Base-by-base conservation (phyloP, 2,888 invertebrate genomes). In the Drosophila kambysellisi region DNA sequence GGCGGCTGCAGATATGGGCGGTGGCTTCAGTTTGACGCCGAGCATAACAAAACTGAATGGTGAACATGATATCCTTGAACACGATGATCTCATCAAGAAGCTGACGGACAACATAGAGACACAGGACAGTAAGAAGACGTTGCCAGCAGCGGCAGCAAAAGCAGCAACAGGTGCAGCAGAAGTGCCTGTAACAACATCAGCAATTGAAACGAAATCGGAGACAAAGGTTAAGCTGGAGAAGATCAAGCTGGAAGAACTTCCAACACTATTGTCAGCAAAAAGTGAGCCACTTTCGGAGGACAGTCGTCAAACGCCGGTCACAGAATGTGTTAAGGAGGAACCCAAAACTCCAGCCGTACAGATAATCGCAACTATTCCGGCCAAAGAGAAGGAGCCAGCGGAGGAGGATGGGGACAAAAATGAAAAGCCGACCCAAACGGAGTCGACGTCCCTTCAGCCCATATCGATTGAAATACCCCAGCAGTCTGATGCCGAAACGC, bases 401-500 rank as follows among this genome's bases (percentile, higher is more conserved):
- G 69, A 73, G 7, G 41, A 33, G 17, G 43, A 57, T 11, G 43
- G 9, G 30, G 66, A 74, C 30, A 56, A 39, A 35, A 70, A 70
- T 50, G 76, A 84, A 25, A 80, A 71, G 39, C 32, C 41, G 39
- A 30, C 43, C 0, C 71, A 52, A 20, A 37, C 32, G n/a, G 85
- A 82, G 11, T 25, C 35, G 12, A 4, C 29, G 29, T 76, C 85
- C 8, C 73, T 91, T 39, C 96, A 97, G 89, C 97, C 97, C 91
- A 94, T 97, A 83, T 94, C 97, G 3, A 97, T 97, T 83, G 97
- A 97, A 92, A 97, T 97, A 83, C 97, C 97, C 6, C 93, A 94
- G 53, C 93, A 95, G 73, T 92, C 94, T 84, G 93, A 93, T 41
- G 60, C 81, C 72, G 91, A 93, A 90, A 70, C 93, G 89, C 93